Base-by-base conservation (phyloP, 2,113 vertebrate genomes). In the Jaculus jaculus region DNA sequence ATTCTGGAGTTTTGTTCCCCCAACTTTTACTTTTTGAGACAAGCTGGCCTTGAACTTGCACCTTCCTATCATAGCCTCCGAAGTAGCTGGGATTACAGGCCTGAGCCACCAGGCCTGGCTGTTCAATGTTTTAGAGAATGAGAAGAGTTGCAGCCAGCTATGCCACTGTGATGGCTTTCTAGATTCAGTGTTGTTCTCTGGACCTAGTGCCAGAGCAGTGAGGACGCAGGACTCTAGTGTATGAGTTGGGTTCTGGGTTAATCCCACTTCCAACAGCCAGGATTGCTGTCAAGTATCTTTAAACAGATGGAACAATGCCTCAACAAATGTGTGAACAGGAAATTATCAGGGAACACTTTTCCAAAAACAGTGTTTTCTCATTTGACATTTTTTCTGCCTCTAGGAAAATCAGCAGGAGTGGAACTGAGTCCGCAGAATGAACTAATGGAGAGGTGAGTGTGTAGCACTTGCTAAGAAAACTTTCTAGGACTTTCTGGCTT, bases 391-490 rank as follows among this genome's bases (percentile, higher is more conserved):
- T 97, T 96, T 97, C 89, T 98, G 61, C 97, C 97, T 97, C 96
- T 95, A 99, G 99, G 98, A 94, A 98, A 98, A 92, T 96, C 97
- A 68, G 95, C 95, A 87, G 98, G 98, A 89, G 96, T 97, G 68
- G 98, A 98, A 90, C 98, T 96, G 26, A 93, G 89, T 39, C 89
- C 97, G 1, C 98, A 98, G 87, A 97, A 97, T 68, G 98, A 98
- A 60, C 94, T 98, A 63, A 96, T 96, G 68, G 98, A 98, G 97
- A 99, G 99, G 99, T 99, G 98, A 93, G 96, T 77, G 47, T 37
- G 13, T 34, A 4, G 32, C 34, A 0, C n/a, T 5, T 20, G 32
- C 42, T 47, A 9, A 75, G 81, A n/a, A n/a, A 74, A 12, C 18
- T 3, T 9, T 0, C 63, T 0, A 26, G 42, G 72, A 58, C 71